phyloP scores from a whole-genome alignment of 2,797 vertebrate species.

The Coreius guichenoti region DNA sequence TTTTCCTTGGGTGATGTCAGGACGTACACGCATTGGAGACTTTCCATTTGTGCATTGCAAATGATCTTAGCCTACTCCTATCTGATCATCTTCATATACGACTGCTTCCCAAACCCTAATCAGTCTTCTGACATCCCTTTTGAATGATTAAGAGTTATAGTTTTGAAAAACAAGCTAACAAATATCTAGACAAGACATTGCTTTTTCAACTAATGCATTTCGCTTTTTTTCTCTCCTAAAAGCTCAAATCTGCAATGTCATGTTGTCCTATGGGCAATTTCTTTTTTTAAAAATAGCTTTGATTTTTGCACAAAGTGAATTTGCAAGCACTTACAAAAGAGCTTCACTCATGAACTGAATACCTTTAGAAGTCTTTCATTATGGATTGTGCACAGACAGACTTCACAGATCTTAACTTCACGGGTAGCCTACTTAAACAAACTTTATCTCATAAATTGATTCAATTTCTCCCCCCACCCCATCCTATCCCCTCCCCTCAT shows the following conservation, averaged over 20 bases:
- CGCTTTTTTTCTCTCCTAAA: not conserved
- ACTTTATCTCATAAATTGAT: slow-evolving; percentile 15
- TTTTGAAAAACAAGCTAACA: slow-evolving; percentile 10
- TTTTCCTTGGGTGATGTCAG: slow-evolving; percentile 30
- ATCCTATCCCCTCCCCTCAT: not conserved
- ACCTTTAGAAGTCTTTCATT: not conserved
- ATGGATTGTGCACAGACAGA: not conserved
- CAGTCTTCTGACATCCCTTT: not conserved
- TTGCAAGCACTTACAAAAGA: not conserved
- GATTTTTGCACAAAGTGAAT: not conserved
- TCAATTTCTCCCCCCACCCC: not conserved
- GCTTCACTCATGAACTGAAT: not conserved
- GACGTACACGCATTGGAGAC: not conserved
- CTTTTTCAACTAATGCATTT: slow-evolving; percentile 10
- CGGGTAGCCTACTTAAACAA: not conserved
- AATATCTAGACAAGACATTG: not conserved
- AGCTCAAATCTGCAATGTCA: slow-evolving; percentile 28
- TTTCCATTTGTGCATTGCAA: slow-evolving; percentile 13
- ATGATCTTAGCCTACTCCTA: not conserved
- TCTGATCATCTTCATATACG: not conserved
- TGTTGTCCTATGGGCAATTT: slow-evolving; percentile 2
- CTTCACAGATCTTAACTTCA: slow-evolving; percentile 7
- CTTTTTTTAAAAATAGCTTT: not conserved
- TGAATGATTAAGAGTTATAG: slow-evolving; percentile 19
- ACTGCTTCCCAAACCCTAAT: not conserved